Evolutionary conservation across 2,113 vertebrate genomes (phyloP).

Genomic region (Lipophrys pholis): DNA sequence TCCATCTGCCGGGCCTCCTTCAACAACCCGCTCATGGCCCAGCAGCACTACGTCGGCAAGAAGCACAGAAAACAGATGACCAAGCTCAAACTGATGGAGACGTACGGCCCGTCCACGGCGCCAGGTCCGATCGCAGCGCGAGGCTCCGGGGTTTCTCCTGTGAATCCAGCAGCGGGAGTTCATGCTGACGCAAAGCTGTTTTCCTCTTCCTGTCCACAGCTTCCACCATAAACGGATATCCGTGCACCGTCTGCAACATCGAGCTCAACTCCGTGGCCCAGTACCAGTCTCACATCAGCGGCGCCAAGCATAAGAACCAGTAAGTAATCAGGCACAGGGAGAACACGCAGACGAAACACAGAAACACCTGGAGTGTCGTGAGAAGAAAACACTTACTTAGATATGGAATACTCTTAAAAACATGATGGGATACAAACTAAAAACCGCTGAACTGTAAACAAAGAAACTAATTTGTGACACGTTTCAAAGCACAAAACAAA

Average conservation of each 20-base stretch:
- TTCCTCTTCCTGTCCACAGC: slow-evolving; percentile 70
- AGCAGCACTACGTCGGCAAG: slow-evolving; percentile 96
- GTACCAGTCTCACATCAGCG: slow-evolving; percentile 97
- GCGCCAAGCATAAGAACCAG: slow-evolving; percentile 98
- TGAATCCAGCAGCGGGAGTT: too few relatives aligned
- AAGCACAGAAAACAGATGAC: slow-evolving; percentile 96
- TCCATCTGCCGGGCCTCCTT: slow-evolving; percentile 95
- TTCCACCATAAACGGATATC: slow-evolving; percentile 93
- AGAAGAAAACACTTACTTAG: too few relatives aligned
- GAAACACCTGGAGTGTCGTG: too few relatives aligned
- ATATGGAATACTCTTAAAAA: too few relatives aligned
- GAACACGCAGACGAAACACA: too few relatives aligned
- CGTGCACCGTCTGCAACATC: slow-evolving; percentile 93
- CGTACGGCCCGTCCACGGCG: slow-evolving; percentile 86
- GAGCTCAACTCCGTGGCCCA: slow-evolving; percentile 98
- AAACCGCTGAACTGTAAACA: too few relatives aligned
- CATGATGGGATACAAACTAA: too few relatives aligned
- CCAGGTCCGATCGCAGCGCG: slow-evolving; percentile 76
- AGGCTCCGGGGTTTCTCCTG: too few relatives aligned
- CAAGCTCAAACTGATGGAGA: slow-evolving; percentile 95
- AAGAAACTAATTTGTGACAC: too few relatives aligned
- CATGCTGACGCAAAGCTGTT: neutral
- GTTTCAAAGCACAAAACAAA: too few relatives aligned
- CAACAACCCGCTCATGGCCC: slow-evolving; percentile 96
- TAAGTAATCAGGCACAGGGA: slow-evolving; percentile 65